Percentiles rank a stretch among this genome's conserved stretches.
phyloP scores from a whole-genome alignment of 2,113 vertebrate species.

The Dasyprocta punctata region DNA sequence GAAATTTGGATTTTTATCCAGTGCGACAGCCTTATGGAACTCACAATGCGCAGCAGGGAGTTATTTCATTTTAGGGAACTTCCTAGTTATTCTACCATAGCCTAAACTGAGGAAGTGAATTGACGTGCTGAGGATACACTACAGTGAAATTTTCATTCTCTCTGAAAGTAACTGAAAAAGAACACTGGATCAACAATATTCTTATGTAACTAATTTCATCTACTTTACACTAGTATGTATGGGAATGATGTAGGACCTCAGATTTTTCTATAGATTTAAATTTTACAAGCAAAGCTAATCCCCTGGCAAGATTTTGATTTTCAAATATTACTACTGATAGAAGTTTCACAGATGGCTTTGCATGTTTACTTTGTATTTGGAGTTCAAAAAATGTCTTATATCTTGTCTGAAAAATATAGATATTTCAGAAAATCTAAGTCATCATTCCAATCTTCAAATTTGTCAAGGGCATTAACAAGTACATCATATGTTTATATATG shows the following conservation, averaged over 20 bases:
- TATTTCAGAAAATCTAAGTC: neutral
- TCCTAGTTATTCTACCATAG: neutral
- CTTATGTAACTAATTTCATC: neutral
- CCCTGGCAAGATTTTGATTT: neutral
- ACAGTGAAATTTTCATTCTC: neutral
- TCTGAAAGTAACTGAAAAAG: neutral
- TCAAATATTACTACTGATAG: neutral
- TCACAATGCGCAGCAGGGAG: neutral
- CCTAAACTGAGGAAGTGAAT: neutral
- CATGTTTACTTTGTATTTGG: neutral
- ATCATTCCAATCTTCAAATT: conserved; percentile 45
- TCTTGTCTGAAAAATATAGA: neutral
- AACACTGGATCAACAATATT: neutral
- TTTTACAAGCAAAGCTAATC: neutral
- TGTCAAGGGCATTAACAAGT: conserved; percentile 40
- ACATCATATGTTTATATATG: conserved; percentile 14
- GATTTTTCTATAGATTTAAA: neutral
- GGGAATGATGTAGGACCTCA: neutral
- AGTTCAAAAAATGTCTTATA: neutral
- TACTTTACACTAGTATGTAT: neutral
- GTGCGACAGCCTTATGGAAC: neutral
- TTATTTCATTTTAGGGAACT: neutral
- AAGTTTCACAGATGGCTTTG: neutral
- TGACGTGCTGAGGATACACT: accelerated
- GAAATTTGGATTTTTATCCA: neutral